Conservation (phyloP, 2,888 invertebrate genomes). For the Brenthis hecate region DNA sequence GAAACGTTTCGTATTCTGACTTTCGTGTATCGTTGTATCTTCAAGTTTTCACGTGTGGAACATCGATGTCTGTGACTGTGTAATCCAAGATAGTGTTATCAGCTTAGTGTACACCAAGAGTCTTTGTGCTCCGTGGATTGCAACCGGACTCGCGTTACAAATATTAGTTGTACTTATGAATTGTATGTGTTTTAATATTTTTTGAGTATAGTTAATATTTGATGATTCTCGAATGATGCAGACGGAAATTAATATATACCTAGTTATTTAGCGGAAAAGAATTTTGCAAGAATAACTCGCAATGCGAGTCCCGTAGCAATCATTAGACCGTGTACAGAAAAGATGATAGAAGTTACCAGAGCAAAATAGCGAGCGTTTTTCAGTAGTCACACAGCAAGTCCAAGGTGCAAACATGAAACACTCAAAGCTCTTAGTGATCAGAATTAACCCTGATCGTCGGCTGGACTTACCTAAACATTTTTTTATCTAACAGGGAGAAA, state of each 20-base stretch:
- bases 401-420: constrained; percentile 84
- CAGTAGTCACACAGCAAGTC: constrained; percentile 82
- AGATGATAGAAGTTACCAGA: constrained; percentile 81
- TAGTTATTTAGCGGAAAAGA: neutral
- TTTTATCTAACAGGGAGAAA: constrained; percentile 60
- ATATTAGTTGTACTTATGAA: constrained; percentile 6
- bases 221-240: constrained; percentile 1
- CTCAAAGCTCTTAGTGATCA: constrained; percentile 82
- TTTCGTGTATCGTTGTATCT: constrained; percentile 41
- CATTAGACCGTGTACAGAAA: constrained; percentile 77
- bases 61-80: constrained; percentile 79
- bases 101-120: constrained; percentile 67
- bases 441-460: constrained; percentile 62
- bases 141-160: constrained; percentile 76
- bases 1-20: constrained; percentile 34
- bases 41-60: constrained; percentile 40
- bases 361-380: constrained; percentile 81
- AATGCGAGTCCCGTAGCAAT: constrained; percentile 78
- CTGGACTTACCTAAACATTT: constrained; percentile 73
- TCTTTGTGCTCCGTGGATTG: constrained; percentile 82
- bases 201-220: constrained; percentile 16
- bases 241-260: constrained; percentile 6
- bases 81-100: constrained; percentile 80
- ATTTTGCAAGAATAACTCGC: constrained; percentile 39
- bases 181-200: constrained; percentile 19